These are phyloP conservation scores for Lacanobia oleracea DNA, from an alignment of 2,888 invertebrate genomes.

Conservation along the genomic window DNA sequence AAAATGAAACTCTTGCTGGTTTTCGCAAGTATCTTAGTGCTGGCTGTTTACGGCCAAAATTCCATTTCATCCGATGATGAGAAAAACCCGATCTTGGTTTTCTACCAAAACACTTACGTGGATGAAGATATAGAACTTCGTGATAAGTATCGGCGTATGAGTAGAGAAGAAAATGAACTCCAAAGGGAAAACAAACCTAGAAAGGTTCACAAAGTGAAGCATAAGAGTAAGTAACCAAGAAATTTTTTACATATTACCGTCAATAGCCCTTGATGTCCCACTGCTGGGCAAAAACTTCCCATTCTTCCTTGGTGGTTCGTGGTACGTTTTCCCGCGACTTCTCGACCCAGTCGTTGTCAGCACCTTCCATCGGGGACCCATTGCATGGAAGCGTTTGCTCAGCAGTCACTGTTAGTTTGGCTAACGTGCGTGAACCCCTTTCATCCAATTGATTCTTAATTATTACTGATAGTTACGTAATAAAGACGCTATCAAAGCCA, in stretches of 20 bases:
- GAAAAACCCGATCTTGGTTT: neutral
- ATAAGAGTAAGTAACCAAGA: conserved; percentile 18
- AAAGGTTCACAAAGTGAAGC: neutral
- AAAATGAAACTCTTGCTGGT: conserved; percentile 23
- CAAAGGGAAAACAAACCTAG: too few relatives aligned
- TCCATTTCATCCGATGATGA: neutral
- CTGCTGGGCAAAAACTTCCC: neutral
- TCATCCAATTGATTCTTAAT: neutral
- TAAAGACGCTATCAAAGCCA: neutral
- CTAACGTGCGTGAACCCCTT: neutral
- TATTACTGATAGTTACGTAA: neutral
- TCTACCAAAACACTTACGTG: conserved; percentile 4
- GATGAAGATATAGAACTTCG: neutral
- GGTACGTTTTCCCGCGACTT: neutral
- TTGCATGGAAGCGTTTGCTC: neutral
- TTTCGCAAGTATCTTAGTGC: neutral
- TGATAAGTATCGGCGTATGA: neutral
- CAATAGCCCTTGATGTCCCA: neutral
- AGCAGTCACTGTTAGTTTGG: neutral
- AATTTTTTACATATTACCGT: neutral
- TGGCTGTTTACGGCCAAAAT: neutral
- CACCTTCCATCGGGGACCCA: neutral
- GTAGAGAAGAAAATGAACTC: neutral
- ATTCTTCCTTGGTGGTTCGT: neutral
- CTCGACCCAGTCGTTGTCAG: neutral